Conservation (phyloP, 1,140 invertebrate genomes). For the Lepidostoma basale region DNA sequence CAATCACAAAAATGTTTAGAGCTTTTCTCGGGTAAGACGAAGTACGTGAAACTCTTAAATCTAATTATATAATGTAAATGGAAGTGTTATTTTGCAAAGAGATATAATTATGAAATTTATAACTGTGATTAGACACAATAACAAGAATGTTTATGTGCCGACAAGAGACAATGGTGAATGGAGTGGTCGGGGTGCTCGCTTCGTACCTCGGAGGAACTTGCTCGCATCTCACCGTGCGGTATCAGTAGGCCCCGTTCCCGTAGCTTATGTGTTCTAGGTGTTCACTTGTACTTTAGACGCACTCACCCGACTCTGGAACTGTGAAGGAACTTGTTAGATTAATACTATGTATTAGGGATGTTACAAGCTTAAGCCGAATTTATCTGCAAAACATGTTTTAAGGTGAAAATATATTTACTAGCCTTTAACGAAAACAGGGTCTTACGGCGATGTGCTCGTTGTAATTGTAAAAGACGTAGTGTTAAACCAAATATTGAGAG, state of each 20-base stretch:
- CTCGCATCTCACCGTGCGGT: conserved; percentile 5
- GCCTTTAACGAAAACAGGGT: conserved; percentile 46
- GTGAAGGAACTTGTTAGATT: neutral
- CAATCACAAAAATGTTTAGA: conserved; percentile 45
- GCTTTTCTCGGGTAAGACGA: conserved; percentile 40
- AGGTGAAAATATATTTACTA: conserved; percentile 40
- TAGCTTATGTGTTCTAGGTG: conserved; percentile 19
- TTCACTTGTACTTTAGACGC: conserved; percentile 22
- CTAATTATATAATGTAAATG: conserved; percentile 32
- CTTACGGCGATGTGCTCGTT: conserved; percentile 31
- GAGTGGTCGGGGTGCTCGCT: too few species aligned
- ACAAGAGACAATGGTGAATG: neutral
- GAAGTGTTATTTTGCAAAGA: conserved; percentile 38
- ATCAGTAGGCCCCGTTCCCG: too few species aligned
- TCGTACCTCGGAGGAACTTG: too few species aligned
- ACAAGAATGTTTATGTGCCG: conserved; percentile 33
- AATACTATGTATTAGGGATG: conserved; percentile 26
- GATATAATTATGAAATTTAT: conserved; percentile 32
- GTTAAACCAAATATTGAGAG: conserved; percentile 23
- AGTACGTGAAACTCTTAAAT: conserved; percentile 18
- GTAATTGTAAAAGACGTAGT: conserved; percentile 30
- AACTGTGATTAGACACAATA: conserved; percentile 43
- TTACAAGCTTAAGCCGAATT: conserved; percentile 45
- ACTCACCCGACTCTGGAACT: conserved; percentile 7
- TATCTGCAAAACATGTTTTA: conserved; percentile 40